Percentiles rank a stretch among this genome's conserved stretches.
Conservation (phyloP, 2,113 vertebrate genomes). For the Symphodus melops region DNA sequence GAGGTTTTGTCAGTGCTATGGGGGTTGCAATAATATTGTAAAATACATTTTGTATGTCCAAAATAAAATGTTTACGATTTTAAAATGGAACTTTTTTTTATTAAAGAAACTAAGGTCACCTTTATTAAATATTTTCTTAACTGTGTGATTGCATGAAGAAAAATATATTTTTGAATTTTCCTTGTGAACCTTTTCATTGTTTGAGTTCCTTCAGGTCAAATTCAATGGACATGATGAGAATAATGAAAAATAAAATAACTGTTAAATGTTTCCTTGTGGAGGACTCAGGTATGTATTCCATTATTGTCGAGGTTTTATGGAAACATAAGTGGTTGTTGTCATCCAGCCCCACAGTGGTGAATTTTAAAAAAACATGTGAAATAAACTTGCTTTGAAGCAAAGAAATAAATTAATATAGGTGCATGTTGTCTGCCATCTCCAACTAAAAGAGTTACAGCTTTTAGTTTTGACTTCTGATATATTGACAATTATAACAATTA, state of each 20-base stretch:
- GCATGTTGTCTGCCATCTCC: too few species aligned
- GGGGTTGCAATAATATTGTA: conserved; percentile 14
- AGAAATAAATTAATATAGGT: too few species aligned
- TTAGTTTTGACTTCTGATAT: neutral
- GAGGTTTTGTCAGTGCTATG: neutral
- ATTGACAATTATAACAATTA: too few species aligned
- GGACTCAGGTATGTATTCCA: neutral
- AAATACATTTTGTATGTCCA: neutral
- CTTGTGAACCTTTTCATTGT: too few species aligned
- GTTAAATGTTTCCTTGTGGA: neutral
- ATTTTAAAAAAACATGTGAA: too few species aligned
- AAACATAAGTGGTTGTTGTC: neutral
- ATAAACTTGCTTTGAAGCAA: too few species aligned
- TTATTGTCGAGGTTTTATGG: neutral
- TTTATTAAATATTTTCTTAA: neutral
- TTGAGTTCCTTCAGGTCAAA: neutral
- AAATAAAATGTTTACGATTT: neutral
- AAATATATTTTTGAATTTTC: neutral
- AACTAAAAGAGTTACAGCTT: too few species aligned
- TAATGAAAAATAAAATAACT: neutral
- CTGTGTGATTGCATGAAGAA: neutral
- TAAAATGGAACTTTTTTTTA: neutral
- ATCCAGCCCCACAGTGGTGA: too few species aligned
- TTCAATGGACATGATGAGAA: neutral
- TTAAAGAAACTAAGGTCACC: neutral